Evolutionary conservation across 2,797 vertebrate genomes (phyloP), one percentile per base, ranked within the genome.

Genomic region (Chaetophractus vellerosus): DNA sequence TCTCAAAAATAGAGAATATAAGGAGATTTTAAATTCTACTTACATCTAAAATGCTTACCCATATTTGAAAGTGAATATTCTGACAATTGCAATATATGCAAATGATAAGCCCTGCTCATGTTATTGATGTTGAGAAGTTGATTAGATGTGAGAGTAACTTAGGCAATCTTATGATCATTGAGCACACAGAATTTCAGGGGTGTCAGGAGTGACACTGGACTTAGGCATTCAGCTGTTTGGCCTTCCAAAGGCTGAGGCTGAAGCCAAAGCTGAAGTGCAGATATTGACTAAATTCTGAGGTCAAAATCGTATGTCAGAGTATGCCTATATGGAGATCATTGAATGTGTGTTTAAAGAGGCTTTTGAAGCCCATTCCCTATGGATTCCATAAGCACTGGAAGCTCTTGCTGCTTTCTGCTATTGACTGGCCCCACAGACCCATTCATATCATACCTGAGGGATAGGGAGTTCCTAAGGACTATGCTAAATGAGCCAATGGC

Each of bases 31-130:
- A 93, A 93, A 69, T 66, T 7, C n/a, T 84, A 69, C 23, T 16
- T 64, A 36, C 4, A 71, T 57, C 52, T 85, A 66, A 94, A 94
- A 55, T 68, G 15, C 41, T 57, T 72, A n/a, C 28, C 1, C 48
- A 45, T 59, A 76, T 83, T 83, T 91, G 48, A 79, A 94, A 94
- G n/a, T 52, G 72, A 76, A 52, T 88, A 69, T 76, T n/a, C 38
- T 69, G 28, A 76, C 59, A 75, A 21, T 59, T 61, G 33, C 14
- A 90, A 48, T 36, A 41, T 7, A 33, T 57, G 31, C 55, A 74
- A 92, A 78, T 63, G 11, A 26, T 8, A 15, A 28, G 36, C 14
- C 21, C 1, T 36, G 1, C 78, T 76, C 66, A 33, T 57, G 28
- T 19, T 69, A 12, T 33, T 55, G 64, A 69, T 63, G 18, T 31